Base-by-base conservation (phyloP, 2,113 vertebrate species). In the Zapus hudsonius region DNA sequence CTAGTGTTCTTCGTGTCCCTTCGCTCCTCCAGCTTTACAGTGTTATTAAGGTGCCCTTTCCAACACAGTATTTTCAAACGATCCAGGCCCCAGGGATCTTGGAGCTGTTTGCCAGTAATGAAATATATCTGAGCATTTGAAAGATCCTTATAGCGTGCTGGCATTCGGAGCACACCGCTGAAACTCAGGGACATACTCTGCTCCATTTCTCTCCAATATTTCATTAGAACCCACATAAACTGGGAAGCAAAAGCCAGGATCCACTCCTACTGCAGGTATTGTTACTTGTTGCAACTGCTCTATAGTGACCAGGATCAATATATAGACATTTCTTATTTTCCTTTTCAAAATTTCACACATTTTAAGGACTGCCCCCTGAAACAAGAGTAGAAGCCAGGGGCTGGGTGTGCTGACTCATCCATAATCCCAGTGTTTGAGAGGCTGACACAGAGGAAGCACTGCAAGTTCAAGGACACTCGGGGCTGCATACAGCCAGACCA, bases 1-100 rank as follows among this genome's bases (percentile, higher is more conserved):
- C 93, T 94, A 52, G 87, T 67, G 95, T 86, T 94, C 70, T 82
- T 92, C 79, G 76, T 70, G 82, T 75, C 57, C 64, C 38, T 91
- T 75, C 84, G 89, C 42, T 91, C 84, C 89, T 92, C 87, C 87
- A 95, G 94, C 84, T 96, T 91, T 94, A 92, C 0, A 59, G 89
- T 94, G 91, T 92, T 89, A 96, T 95, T 96, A 96, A 91, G 67
- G 95, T 95, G 95, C 95, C 91, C 94, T 96, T 96, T 96, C 84
- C 38, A 89, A 93, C 69, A 94, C 88, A 95, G 4, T 92, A 86
- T 96, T 96, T 96, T 94, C 89, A 96, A 96, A 94, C 78, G 87
- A 96, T 87, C 59, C 67, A 92, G 82, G 82, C 92, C 84, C 95
- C 72, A 70, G 95, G 87, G 92, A 94, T 64, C 72, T 55, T 89